phyloP scores from a whole-genome alignment of 2,113 vertebrate species.

The Hypanus sabinus region DNA sequence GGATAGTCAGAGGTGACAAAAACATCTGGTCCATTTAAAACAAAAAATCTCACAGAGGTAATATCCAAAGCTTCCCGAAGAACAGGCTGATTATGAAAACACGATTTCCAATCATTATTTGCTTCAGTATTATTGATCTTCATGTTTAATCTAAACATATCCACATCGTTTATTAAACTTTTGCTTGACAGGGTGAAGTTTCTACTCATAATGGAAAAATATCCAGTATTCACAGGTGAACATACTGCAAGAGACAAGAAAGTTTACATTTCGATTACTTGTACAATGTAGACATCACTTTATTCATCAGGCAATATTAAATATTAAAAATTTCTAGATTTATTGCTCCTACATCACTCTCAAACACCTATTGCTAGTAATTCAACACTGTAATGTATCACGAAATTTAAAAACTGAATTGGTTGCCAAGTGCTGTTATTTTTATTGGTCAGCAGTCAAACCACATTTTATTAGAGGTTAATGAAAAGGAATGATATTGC shows the following conservation, averaged over 20 bases:
- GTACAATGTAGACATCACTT: background rate
- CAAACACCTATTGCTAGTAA: too few relatives aligned
- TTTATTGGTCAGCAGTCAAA: too few relatives aligned
- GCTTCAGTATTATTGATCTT: background rate
- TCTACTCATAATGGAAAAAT: conserved; percentile 45
- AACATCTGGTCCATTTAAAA: conserved; percentile 56
- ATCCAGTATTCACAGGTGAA: conserved; percentile 54
- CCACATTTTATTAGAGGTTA: background rate
- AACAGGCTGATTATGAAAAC: conserved; percentile 64
- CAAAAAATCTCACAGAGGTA: conserved; percentile 70
- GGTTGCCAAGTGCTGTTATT: too few relatives aligned
- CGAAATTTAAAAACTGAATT: too few relatives aligned
- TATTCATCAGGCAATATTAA: background rate
- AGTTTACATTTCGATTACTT: background rate
- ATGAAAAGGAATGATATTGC: background rate
- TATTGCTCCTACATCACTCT: background rate
- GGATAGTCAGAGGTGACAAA: conserved; percentile 55
- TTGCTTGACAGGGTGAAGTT: conserved; percentile 45
- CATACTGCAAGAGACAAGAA: conserved; percentile 51
- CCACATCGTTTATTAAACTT: background rate
- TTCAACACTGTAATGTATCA: too few relatives aligned
- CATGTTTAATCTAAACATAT: background rate
- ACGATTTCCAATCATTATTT: conserved; percentile 43
- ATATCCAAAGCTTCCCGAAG: conserved; percentile 75
- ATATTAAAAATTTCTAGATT: background rate